A percentile compares a stretch with the other conserved stretches of the same genome.
Conservation (phyloP, 1,140 invertebrate species). For the Probaryconus sp. region DNA sequence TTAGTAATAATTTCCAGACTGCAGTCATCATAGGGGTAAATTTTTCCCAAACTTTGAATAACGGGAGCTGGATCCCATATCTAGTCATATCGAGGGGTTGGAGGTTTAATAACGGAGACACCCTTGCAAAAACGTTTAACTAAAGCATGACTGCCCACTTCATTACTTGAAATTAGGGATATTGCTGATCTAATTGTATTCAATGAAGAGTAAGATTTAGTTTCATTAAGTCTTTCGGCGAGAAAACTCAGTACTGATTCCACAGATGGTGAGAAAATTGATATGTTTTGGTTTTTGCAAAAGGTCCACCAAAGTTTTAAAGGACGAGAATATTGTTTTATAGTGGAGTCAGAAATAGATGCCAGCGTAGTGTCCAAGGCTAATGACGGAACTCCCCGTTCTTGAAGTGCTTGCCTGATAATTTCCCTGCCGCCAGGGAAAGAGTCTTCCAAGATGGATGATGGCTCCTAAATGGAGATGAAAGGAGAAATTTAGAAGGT, state of each 20-base stretch:
- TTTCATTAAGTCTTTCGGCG: too few relatives aligned
- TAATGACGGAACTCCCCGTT: slow-evolving; percentile 11
- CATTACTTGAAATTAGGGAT: slow-evolving; percentile 17
- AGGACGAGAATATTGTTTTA: slow-evolving; percentile 60
- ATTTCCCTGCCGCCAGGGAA: too few relatives aligned
- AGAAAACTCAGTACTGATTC: slow-evolving; percentile 16
- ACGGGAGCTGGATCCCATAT: slow-evolving; percentile 47
- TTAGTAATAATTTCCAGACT: slow-evolving; percentile 7
- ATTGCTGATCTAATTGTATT: slow-evolving; percentile 52
- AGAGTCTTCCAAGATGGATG: too few relatives aligned
- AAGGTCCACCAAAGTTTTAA: slow-evolving; percentile 38
- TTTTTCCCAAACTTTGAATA: slow-evolving; percentile 4
- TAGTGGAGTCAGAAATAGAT: slow-evolving; percentile 56
- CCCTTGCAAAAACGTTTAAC: slow-evolving; percentile 62
- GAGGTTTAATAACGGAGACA: slow-evolving; percentile 41
- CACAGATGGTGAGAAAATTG: slow-evolving; percentile 1
- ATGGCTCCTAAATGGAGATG: too few relatives aligned
- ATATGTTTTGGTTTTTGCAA: slow-evolving; percentile 21
- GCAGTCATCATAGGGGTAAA: too few relatives aligned
- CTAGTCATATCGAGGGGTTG: slow-evolving; percentile 48
- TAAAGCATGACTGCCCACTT: slow-evolving; percentile 11
- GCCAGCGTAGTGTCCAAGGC: slow-evolving; percentile 29
- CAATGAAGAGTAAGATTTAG: slow-evolving; percentile 46
- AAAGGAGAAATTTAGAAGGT: too few relatives aligned
- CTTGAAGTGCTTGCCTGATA: slow-evolving; percentile 36